Evolutionary conservation across 2,888 invertebrate genomes (phyloP), one percentile per base, ranked within the genome.

Genomic region (Andrena bucephala): DNA sequence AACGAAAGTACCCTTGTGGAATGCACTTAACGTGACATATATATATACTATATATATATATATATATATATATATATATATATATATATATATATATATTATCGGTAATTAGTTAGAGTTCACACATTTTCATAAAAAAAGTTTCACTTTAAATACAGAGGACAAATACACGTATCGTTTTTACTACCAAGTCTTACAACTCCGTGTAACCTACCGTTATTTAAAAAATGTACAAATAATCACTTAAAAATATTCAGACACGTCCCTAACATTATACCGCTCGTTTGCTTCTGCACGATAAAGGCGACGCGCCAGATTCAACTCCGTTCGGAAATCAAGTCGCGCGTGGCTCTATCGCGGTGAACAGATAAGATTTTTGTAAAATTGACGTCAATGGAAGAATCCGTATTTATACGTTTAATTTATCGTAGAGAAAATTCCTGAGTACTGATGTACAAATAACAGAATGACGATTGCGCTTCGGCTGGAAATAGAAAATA

Each of bases 331-430:
- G 65, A 67, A 10, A 59, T 52, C n/a, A 48, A 65, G 31, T 63
- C 60, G 52, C 31, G 59, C 16, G 65, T n/a, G 36, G 62, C 66
- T 80, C 20, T 57, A 27, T n/a, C 59, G 59, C n/a, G 62, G 36
- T 33, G 7, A 75, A 69, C 59, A 65, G 36, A 74, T 60, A 59
- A 27, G 71, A 81, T n/a, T 20, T 20, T 68, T 52, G 42, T 66
- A 60, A 87, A 83, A 63, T 79, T 80, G 69, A 57, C 74, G 71
- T 76, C 20, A 20, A 62, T 83, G 83, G 87, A 87, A 79, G 81
- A 87, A n/a, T 76, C 36, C 60, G 24, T 75, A 75, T 52, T 7
- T 72, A 71, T 74, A 6, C 24, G 67, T 29, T 81, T 69, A 71
- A 83, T 71, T 67, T 68, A 77, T 74, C 8, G 75, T 57, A 57